Evolutionary conservation across 2,113 vertebrate species (phyloP).

Genomic region (Coturnix japonica): DNA sequence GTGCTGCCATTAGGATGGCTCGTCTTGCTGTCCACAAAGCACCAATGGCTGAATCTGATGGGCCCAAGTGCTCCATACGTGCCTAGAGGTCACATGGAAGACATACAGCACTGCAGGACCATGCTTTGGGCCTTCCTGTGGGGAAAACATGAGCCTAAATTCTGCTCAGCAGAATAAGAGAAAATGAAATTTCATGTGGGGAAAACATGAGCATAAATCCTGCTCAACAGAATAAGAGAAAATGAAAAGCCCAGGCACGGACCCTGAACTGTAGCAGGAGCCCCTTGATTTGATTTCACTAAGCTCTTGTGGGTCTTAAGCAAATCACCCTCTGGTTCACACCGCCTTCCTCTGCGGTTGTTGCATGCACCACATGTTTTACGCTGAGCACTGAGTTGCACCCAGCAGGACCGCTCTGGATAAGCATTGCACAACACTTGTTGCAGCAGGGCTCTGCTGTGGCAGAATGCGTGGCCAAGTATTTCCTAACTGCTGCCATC

Average conservation of each 20-base stretch:
- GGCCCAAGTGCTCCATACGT: too few relatives aligned
- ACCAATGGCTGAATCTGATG: rapidly evolving
- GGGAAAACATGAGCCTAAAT: not conserved
- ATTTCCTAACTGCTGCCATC: not conserved
- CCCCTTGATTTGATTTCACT: not conserved
- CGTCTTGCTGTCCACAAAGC: rapidly evolving
- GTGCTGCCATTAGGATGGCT: rapidly evolving
- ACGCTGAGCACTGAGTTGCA: rapidly evolving
- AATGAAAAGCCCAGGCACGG: too few relatives aligned
- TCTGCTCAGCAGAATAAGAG: too few relatives aligned
- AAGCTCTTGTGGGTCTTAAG: not conserved
- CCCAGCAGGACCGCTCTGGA: not conserved
- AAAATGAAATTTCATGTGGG: too few relatives aligned
- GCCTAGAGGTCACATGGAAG: not conserved
- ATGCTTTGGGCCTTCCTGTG: constrained; percentile 21
- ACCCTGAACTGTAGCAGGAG: constrained; percentile 15
- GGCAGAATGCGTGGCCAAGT: rapidly evolving
- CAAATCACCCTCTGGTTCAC: not conserved
- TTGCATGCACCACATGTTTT: not conserved
- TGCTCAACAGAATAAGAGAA: too few relatives aligned
- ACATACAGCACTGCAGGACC: not conserved
- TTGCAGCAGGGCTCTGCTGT: not conserved
- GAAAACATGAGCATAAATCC: too few relatives aligned
- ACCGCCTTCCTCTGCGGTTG: not conserved
- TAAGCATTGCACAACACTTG: not conserved